Conservation (phyloP, 1,140 invertebrate genomes). For the Pissodes strobi region DNA sequence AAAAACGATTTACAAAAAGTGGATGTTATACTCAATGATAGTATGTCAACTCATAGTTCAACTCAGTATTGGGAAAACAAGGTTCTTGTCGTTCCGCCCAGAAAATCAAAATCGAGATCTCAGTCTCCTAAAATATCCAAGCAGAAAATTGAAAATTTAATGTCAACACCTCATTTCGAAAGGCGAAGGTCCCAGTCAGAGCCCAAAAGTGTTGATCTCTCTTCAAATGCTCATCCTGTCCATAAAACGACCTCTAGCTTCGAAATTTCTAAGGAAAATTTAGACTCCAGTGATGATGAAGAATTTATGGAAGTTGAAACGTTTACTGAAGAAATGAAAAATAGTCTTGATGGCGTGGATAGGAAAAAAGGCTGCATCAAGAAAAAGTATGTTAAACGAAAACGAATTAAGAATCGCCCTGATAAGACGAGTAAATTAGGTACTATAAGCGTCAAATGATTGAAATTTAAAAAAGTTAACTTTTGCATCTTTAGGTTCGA, state of each 20-base stretch:
- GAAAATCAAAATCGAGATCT: conserved; percentile 27
- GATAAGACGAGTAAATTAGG: background rate
- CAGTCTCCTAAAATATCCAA: background rate
- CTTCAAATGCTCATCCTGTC: background rate
- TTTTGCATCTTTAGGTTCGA: background rate
- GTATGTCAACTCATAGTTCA: conserved; percentile 30
- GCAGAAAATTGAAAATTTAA: background rate
- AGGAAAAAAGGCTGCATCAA: conserved; percentile 26
- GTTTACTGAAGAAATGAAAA: conserved; percentile 30
- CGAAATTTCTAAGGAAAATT: background rate
- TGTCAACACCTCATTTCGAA: too few relatives aligned
- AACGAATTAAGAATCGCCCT: background rate
- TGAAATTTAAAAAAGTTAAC: background rate
- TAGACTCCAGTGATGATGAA: background rate
- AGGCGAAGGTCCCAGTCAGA: conserved; percentile 7
- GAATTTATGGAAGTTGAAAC: conserved; percentile 4
- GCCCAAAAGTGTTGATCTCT: background rate
- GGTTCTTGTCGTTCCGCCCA: conserved; percentile 24
- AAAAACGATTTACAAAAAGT: conserved; percentile 19
- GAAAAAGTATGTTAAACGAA: conserved; percentile 23
- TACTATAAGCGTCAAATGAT: background rate
- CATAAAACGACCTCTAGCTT: conserved; percentile 1
- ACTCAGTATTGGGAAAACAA: conserved; percentile 39
- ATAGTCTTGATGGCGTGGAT: conserved; percentile 36
- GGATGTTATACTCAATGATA: conserved; percentile 28